phyloP scores from a whole-genome alignment of 2,888 invertebrate genomes.

The Drosophila mulleri region DNA sequence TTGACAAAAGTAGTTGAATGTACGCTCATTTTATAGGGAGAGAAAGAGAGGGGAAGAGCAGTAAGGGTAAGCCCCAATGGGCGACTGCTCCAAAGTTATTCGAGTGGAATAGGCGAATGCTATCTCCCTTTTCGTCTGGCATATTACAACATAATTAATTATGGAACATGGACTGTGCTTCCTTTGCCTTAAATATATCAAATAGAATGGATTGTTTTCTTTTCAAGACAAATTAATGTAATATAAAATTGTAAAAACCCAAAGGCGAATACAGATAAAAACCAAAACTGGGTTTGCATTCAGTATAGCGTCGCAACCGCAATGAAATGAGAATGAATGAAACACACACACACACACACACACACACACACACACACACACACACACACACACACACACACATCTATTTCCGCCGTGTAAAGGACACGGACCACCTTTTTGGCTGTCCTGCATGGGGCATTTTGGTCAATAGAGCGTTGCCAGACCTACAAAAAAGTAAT shows the following conservation, averaged over 20 bases:
- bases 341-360: constrained; percentile 50
- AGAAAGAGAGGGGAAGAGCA: not conserved
- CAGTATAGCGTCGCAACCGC: constrained; percentile 59
- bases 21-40: not conserved
- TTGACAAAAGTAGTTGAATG: constrained; percentile 36
- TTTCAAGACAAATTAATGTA: not conserved
- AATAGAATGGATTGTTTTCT: not conserved
- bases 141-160: constrained; percentile 6
- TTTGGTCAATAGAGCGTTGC: constrained; percentile 3
- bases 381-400: constrained; percentile 23
- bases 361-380: not conserved
- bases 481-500: constrained; percentile 47
- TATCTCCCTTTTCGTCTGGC: not conserved
- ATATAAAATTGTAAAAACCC: not conserved
- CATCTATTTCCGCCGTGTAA: not conserved
- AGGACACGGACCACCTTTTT: constrained; percentile 7
- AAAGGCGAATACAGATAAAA: not conserved
- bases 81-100: not conserved
- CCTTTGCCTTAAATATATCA: not conserved
- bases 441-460: constrained; percentile 4
- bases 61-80: not conserved
- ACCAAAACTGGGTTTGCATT: constrained; percentile 11
- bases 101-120: not conserved
- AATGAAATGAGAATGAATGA: constrained; percentile 66
- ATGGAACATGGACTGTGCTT: not conserved